A percentile compares a stretch with the other conserved stretches of the same genome.
Evolutionary conservation across 2,888 invertebrate genomes (phyloP).

Genomic region (Chouioia cunea): DNA sequence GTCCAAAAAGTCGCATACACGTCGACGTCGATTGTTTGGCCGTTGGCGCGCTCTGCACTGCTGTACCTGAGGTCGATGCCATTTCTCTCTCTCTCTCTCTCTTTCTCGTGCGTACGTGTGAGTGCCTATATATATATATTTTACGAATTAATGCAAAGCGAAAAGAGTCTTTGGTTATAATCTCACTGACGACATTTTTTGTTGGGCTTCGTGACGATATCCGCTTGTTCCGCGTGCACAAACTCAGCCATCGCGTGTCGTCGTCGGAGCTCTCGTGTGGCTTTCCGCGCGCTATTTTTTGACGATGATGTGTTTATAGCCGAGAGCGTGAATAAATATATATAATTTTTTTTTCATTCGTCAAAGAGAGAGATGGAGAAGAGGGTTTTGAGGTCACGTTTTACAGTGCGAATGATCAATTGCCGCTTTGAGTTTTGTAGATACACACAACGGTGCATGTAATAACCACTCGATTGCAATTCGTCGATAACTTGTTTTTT

Average conservation of each 20-base stretch:
- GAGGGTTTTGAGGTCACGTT: not conserved
- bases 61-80: not conserved
- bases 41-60: constrained; percentile 4
- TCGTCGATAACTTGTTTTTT: not conserved
- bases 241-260: constrained; percentile 1
- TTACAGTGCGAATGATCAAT: too few species aligned
- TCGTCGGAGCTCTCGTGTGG: not conserved
- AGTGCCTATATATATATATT: too few species aligned
- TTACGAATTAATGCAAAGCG: not conserved
- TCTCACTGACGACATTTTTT: not conserved
- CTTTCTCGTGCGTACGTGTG: too few species aligned
- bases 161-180: not conserved
- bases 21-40: constrained; percentile 36
- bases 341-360: not conserved
- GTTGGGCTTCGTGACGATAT: constrained; percentile 11
- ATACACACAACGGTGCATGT: too few species aligned
- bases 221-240: constrained; percentile 7
- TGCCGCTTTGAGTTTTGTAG: too few species aligned
- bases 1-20: constrained; percentile 31
- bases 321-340: too few species aligned
- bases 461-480: too few species aligned
- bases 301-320: too few species aligned
- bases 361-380: not conserved
- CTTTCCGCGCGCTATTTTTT: too few species aligned
- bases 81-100: too few species aligned